These are phyloP conservation scores for Poeciliopsis occidentalis DNA, from an alignment of 2,113 vertebrate genomes.

Conservation along the genomic window DNA sequence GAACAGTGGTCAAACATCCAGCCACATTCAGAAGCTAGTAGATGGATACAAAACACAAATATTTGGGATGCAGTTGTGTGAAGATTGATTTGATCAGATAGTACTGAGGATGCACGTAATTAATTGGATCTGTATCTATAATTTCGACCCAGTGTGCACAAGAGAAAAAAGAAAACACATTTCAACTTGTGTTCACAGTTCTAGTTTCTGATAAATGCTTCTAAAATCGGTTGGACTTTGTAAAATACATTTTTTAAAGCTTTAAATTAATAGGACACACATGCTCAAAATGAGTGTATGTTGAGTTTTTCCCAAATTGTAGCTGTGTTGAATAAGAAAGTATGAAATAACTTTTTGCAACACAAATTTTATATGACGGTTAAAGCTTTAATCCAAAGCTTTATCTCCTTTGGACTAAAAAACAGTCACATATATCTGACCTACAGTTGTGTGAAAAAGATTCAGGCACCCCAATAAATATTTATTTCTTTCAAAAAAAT, in stretches of 20 bases:
- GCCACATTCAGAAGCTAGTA: neutral
- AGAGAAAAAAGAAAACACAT: neutral
- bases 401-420: slow-evolving; percentile 61
- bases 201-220: neutral
- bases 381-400: neutral
- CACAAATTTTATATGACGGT: slow-evolving; percentile 37
- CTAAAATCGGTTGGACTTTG: neutral
- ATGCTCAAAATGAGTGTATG: neutral
- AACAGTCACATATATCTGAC: slow-evolving; percentile 40
- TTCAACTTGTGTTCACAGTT: neutral
- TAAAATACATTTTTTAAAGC: neutral
- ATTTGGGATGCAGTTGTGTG: neutral
- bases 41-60: neutral
- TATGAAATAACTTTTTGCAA: slow-evolving; percentile 36
- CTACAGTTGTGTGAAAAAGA: slow-evolving; percentile 28
- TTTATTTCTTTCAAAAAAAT: neutral
- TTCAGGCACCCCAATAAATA: neutral
- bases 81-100: neutral
- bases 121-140: too few species aligned
- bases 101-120: neutral
- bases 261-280: neutral
- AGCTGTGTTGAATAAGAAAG: slow-evolving; percentile 46
- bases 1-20: neutral
- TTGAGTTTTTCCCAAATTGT: neutral
- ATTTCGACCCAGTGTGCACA: neutral